phyloP scores from a whole-genome alignment of 2,888 invertebrate genomes.

The Pseudococcus viburni region DNA sequence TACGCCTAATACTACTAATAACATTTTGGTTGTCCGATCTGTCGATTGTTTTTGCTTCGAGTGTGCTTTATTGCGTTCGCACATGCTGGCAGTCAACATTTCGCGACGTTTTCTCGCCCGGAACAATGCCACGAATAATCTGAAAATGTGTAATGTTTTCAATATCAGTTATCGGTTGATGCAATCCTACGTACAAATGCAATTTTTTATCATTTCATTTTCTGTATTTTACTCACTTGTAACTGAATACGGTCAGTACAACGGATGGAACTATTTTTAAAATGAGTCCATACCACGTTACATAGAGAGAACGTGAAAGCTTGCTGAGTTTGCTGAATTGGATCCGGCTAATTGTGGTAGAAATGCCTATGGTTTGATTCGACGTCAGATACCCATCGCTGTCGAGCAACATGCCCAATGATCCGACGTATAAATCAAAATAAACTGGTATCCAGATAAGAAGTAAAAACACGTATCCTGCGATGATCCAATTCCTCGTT shows the following conservation, averaged over 20 bases:
- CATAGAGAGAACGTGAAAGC: not conserved
- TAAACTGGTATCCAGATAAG: not conserved
- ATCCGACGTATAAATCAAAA: not conserved
- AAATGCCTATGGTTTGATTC: not conserved
- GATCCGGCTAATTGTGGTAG: not conserved
- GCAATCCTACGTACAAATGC: too few relatives aligned
- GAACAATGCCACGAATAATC: slow-evolving; percentile 83
- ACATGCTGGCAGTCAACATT: slow-evolving; percentile 73
- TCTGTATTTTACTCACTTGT: too few relatives aligned
- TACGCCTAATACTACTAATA: slow-evolving; percentile 87
- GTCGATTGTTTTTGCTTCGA: slow-evolving; percentile 75
- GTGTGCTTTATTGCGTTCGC: slow-evolving; percentile 67
- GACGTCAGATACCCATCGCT: not conserved
- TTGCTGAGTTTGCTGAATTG: not conserved
- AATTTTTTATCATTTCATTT: too few relatives aligned
- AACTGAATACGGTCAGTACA: too few relatives aligned
- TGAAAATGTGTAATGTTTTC: slow-evolving; percentile 72
- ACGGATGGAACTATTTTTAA: too few relatives aligned
- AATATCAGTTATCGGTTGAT: too few relatives aligned
- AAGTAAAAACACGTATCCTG: not conserved
- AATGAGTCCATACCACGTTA: not conserved
- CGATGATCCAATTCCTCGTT: not conserved
- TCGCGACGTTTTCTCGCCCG: slow-evolving; percentile 84
- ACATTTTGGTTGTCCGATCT: slow-evolving; percentile 91
- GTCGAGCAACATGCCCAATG: not conserved